Conservation (phyloP, 2,113 vertebrate species). For the Cromileptes altivelis region DNA sequence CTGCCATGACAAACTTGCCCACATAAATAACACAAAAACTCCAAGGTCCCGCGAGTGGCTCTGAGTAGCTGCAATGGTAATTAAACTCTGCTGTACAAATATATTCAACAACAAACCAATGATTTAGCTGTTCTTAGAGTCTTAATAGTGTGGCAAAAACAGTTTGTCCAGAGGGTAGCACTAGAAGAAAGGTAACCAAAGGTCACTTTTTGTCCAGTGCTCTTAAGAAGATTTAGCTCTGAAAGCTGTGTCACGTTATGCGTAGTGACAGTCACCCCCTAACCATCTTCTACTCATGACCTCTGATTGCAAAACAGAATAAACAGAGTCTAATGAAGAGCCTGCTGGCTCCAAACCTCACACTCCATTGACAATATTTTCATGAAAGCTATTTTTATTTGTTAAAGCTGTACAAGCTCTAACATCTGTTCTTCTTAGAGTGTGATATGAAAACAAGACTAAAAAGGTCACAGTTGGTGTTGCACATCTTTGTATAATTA, state of each 20-base stretch:
- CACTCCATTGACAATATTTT: neutral
- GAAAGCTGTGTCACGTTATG: neutral
- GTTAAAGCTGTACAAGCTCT: neutral
- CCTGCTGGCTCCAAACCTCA: neutral
- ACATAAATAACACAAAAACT: neutral
- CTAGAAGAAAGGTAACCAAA: neutral
- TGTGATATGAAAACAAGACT: too few species aligned
- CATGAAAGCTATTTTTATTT: neutral
- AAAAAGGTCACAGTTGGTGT: too few species aligned
- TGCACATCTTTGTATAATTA: too few species aligned
- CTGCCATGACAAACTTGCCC: neutral
- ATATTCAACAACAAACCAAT: neutral
- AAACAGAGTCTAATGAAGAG: neutral
- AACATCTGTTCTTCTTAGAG: neutral
- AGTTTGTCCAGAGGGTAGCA: neutral
- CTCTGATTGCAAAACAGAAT: neutral
- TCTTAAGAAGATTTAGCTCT: conserved; percentile 1
- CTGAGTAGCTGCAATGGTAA: neutral
- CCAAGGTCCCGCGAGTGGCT: too few species aligned
- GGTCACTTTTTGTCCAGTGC: neutral
- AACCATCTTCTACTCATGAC: neutral
- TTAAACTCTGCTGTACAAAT: neutral
- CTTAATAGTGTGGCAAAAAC: neutral
- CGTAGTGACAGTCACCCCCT: neutral
- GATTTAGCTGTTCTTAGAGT: neutral